Conservation (phyloP, 2,113 vertebrate species). For the Butastur rufipennis region DNA sequence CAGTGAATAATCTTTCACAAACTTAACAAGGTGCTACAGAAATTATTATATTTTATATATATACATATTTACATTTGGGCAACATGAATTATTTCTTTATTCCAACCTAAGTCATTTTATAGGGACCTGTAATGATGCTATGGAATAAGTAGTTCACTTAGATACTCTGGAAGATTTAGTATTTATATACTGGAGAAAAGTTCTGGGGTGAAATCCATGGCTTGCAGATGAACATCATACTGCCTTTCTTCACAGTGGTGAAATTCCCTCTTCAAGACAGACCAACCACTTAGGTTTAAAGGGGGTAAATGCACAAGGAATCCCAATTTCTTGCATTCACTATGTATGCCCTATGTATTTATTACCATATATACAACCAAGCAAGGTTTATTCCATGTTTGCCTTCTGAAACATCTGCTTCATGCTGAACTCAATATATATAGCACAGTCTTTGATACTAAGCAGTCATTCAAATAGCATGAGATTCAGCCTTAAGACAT, state of each 20-base stretch:
- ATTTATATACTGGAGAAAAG: neutral
- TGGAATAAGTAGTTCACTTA: neutral
- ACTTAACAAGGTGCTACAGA: neutral
- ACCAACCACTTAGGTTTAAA: neutral
- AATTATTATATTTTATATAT: neutral
- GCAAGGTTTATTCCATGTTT: neutral
- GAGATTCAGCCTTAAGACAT: neutral
- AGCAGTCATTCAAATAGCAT: neutral
- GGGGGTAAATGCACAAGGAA: neutral
- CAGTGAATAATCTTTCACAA: neutral
- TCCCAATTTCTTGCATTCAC: neutral
- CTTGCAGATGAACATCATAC: neutral
- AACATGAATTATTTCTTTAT: neutral
- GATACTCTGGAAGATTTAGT: neutral
- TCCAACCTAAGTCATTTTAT: neutral
- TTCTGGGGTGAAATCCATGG: neutral
- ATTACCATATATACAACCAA: neutral
- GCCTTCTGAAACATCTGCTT: neutral
- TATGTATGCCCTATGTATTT: neutral
- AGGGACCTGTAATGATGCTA: neutral
- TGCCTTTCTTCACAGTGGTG: neutral
- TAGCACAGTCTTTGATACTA: neutral
- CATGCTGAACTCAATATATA: neutral
- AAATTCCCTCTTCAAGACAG: neutral
- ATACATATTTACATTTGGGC: neutral